phyloP scores from a whole-genome alignment of 2,113 vertebrate genomes.

The Eulemur rufifrons region DNA sequence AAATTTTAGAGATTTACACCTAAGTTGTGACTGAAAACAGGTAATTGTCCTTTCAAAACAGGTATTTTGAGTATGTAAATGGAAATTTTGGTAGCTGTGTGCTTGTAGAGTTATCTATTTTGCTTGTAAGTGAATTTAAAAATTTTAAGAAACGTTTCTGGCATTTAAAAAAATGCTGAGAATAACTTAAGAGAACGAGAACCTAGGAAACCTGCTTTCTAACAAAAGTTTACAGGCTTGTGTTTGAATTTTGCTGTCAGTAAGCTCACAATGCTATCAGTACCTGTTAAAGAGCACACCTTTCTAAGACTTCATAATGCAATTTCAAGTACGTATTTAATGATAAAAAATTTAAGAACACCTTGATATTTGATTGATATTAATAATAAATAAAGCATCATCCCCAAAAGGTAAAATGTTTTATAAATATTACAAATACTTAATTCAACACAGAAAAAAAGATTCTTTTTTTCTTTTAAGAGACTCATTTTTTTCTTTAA shows the following conservation, averaged over 20 bases:
- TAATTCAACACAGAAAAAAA: background rate
- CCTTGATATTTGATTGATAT: background rate
- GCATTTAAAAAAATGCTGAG: conserved; percentile 32
- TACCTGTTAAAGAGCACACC: background rate
- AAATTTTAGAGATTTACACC: conserved; percentile 79
- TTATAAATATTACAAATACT: conserved; percentile 7
- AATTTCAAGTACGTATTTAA: conserved; percentile 29
- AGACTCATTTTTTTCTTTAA: background rate
- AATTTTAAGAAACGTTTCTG: conserved; percentile 24
- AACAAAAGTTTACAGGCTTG: background rate
- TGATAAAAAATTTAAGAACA: background rate
- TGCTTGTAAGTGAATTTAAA: conserved; percentile 56
- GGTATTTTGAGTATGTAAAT: conserved; percentile 71
- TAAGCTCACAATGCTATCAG: background rate
- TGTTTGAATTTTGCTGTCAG: background rate
- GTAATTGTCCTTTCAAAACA: conserved; percentile 79
- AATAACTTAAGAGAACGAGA: background rate
- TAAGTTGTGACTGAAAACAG: conserved; percentile 80
- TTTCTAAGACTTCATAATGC: conserved; percentile 29
- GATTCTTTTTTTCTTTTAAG: background rate
- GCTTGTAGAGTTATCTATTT: conserved; percentile 10
- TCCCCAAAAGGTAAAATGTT: background rate
- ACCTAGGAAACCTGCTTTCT: background rate
- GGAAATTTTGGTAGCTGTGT: conserved; percentile 41
- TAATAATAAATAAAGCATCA: background rate